These are phyloP conservation scores for Pseudorhombus dupliciocellatus DNA, from an alignment of 2,113 vertebrate genomes.

Conservation along the genomic window DNA sequence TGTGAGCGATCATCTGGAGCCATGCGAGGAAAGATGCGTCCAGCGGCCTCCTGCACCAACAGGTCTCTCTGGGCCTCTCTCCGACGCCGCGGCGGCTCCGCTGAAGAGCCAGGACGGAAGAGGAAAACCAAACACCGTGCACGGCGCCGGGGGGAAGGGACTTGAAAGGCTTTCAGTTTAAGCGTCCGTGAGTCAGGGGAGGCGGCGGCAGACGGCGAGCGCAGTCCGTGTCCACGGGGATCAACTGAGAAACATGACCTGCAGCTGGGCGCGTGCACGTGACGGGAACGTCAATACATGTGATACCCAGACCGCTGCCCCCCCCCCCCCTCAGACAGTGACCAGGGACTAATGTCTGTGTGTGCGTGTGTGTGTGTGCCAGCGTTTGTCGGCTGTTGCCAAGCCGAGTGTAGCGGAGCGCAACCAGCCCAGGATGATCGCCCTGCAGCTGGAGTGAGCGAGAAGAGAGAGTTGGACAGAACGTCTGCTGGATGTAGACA, in stretches of 20 bases:
- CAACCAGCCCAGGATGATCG: conserved; percentile 43
- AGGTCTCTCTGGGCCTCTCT: too few relatives aligned
- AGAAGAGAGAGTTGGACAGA: background rate
- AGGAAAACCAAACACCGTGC: background rate
- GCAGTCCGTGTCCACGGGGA: conserved; percentile 26
- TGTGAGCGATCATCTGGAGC: too few relatives aligned
- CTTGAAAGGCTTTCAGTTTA: background rate
- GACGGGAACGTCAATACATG: conserved; percentile 40
- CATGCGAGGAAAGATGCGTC: too few relatives aligned
- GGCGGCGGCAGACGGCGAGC: conserved; percentile 18
- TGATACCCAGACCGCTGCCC: conserved; percentile 37
- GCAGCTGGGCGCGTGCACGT: conserved; percentile 1
- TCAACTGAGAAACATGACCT: conserved; percentile 35
- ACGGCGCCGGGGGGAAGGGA: too few relatives aligned
- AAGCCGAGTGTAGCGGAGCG: conserved; percentile 30
- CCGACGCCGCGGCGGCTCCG: too few relatives aligned
- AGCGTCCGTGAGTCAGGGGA: conserved; percentile 15
- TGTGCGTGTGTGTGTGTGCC: conserved; percentile 10
- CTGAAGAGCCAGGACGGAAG: background rate
- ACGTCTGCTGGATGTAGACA: background rate
- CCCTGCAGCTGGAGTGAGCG: conserved; percentile 12
- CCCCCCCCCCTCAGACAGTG: too few relatives aligned
- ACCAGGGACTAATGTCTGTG: conserved; percentile 25
- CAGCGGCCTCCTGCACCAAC: too few relatives aligned
- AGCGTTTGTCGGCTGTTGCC: conserved; percentile 22